phyloP scores from a whole-genome alignment of 64 coral and sea anemone genomes.

The Stylophora pistillata region DNA sequence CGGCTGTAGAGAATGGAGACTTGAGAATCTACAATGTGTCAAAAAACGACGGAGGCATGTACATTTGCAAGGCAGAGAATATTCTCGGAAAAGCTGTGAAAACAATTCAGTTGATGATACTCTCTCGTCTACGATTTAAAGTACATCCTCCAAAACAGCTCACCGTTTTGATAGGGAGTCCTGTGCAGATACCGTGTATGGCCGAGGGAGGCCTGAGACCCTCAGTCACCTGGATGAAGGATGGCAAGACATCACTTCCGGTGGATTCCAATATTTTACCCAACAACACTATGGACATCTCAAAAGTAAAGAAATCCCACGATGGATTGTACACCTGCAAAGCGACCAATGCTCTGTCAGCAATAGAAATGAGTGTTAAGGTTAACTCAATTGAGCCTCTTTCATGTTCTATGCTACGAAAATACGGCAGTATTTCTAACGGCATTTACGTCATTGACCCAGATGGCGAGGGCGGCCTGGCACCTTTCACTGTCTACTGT shows the following conservation, averaged over 20 bases:
- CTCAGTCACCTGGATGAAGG: slow-evolving; percentile 49
- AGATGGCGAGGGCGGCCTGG: not conserved
- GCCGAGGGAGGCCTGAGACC: slow-evolving; percentile 26
- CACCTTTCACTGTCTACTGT: not conserved
- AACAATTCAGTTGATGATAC: not conserved
- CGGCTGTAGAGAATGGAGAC: not conserved
- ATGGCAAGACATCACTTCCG: not conserved
- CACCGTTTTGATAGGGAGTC: not conserved
- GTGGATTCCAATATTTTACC: not conserved
- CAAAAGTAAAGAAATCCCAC: slow-evolving; percentile 6
- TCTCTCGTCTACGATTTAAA: slow-evolving; percentile 3
- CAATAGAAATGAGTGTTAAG: not conserved
- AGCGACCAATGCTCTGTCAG: not conserved
- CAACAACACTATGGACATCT: not conserved
- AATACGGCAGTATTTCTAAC: not conserved
- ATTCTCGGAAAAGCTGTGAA: not conserved
- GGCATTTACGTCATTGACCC: not conserved
- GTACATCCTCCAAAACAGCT: slow-evolving; percentile 4
- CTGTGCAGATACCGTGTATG: slow-evolving; percentile 27
- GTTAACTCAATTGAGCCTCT: not conserved
- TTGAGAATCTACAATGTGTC: not conserved
- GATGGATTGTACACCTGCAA: not conserved
- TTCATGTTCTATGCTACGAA: not conserved
- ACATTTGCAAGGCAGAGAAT: not conserved
- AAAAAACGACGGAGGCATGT: not conserved